Evolutionary conservation across 2,797 vertebrate species (phyloP).

Genomic region (Sebastes minor): DNA sequence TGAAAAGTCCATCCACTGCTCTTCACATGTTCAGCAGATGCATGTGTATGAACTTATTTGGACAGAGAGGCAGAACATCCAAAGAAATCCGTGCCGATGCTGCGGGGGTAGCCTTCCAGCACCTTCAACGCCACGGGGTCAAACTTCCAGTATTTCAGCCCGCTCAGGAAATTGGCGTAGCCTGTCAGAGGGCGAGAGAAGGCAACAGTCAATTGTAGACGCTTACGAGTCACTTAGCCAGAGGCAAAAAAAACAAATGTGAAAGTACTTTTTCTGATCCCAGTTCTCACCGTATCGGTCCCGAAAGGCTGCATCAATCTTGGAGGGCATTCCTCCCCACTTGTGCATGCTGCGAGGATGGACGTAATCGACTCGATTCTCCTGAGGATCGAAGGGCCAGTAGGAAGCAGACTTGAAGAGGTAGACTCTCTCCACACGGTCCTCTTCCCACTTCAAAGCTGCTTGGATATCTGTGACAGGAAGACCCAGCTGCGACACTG

Average conservation of each 20-base stretch:
- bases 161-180: conserved; percentile 76
- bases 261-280: background rate
- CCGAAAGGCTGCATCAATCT: conserved; percentile 58
- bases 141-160: conserved; percentile 88
- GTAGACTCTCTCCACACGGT: conserved; percentile 83
- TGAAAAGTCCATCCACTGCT: background rate
- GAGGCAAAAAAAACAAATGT: background rate
- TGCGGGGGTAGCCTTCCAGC: conserved; percentile 87
- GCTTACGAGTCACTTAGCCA: background rate
- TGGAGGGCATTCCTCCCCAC: conserved; percentile 53
- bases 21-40: background rate
- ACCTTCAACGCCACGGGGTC: conserved; percentile 83
- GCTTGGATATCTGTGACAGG: conserved; percentile 82
- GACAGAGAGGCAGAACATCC: conserved; percentile 38
- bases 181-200: conserved; percentile 43
- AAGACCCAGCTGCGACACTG: conserved; percentile 80
- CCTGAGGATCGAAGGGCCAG: conserved; percentile 51
- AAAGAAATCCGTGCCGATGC: conserved; percentile 82
- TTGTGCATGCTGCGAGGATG: conserved; percentile 36
- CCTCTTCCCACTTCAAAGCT: conserved; percentile 85
- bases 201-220: background rate
- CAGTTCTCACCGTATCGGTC: conserved; percentile 58
- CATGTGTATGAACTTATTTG: conserved; percentile 2
- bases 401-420: conserved; percentile 79
- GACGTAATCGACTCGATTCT: conserved; percentile 42